Conservation (phyloP, 2,113 vertebrate species). For the Prionailurus bengalensis region DNA sequence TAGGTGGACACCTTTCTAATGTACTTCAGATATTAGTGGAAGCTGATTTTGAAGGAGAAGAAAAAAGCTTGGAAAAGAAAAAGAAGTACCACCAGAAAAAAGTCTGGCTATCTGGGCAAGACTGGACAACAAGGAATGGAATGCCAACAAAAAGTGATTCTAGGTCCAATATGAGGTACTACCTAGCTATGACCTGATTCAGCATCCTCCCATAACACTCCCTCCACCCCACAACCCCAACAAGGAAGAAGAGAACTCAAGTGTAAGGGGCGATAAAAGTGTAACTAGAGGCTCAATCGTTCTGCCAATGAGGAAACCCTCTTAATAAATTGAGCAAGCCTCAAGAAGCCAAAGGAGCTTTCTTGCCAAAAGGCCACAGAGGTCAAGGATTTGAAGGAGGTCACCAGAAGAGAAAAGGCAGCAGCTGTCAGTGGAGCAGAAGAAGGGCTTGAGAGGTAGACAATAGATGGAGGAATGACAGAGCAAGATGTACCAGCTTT, state of each 20-base stretch:
- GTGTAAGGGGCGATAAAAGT: background rate
- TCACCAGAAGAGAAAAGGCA: background rate
- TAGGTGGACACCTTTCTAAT: background rate
- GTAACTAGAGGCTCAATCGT: background rate
- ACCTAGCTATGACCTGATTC: background rate
- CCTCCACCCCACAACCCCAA: accelerated
- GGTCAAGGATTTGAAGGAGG: background rate
- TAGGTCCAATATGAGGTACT: background rate
- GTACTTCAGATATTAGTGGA: background rate
- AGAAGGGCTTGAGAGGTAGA: background rate
- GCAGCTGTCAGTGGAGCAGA: background rate
- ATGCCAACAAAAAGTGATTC: background rate
- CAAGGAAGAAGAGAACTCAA: background rate
- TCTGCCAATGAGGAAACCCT: background rate
- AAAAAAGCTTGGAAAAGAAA: background rate
- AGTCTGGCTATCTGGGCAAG: background rate
- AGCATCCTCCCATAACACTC: background rate
- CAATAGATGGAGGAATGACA: background rate
- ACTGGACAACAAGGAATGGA: background rate
- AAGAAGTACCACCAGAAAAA: background rate
- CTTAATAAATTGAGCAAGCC: background rate
- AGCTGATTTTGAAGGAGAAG: background rate
- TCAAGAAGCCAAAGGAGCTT: background rate
- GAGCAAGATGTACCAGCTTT: background rate
- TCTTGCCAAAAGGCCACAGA: background rate